Base-by-base conservation (phyloP, 2,888 invertebrate species). In the Philaethria dido region DNA sequence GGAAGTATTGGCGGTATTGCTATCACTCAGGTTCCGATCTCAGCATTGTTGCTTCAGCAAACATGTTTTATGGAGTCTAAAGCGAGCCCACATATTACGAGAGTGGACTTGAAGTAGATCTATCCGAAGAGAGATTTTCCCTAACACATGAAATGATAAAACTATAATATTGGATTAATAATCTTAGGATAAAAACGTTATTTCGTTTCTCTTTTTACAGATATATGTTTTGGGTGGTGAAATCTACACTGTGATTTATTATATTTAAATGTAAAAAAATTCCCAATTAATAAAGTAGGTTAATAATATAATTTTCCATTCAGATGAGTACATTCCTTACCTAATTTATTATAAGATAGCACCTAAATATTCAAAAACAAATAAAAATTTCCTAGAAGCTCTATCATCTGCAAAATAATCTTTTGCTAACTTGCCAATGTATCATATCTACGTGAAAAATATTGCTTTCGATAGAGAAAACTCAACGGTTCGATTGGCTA, bases 381-480 rank as follows among this genome's bases (percentile, higher is more conserved):
- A n/a, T 22, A 39, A n/a, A 39, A 39, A 22, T 57, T 57, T 39
- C 9, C 55, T 22, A 57, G 20, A 22, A 57, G 36, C n/a, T 57
- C 20, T 57, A 22, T 22, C 6, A 9, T 22, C 39, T 55, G 20
- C 55, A n/a, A 20, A 57, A 57, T 20, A 39, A 57, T 39, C 55
- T 57, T 57, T 39, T 20, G 39, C 55, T 39, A 39, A 9, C 39
- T 57, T 39, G 39, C 55, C 8, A 22, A 39, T 39, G n/a, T 39
- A 57, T 57, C n/a, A 18, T 57, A n/a, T n/a, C n/a, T n/a, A n/a
- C 39, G 20, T 57, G 18, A 22, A 39, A 39, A 57, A 39, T 57
- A 39, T 22, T 39, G 22, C n/a, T 39, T 57, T 57, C n/a, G 0
- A 57, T 20, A 22, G 39, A 42, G 14, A 39, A 55, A 39, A 39